These are phyloP conservation scores for Brevimyrus niger DNA, from an alignment of 2,113 vertebrate species.

Conservation along the genomic window DNA sequence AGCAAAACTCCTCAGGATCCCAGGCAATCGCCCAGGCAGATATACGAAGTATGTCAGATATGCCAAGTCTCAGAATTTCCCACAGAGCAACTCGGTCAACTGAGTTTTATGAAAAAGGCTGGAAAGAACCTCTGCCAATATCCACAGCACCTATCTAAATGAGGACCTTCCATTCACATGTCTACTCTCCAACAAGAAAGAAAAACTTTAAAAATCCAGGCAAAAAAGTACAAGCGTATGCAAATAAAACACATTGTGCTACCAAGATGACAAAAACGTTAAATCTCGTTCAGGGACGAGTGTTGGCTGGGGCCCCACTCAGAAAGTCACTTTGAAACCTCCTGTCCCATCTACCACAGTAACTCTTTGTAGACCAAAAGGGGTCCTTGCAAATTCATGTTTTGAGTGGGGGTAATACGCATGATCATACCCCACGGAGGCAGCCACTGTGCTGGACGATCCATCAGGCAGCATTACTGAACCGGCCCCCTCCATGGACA, in stretches of 20 bases:
- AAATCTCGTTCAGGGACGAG: not conserved
- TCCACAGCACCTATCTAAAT: too few species aligned
- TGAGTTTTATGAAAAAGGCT: too few species aligned
- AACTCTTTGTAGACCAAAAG: not conserved
- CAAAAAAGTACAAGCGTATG: not conserved
- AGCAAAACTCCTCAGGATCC: too few species aligned
- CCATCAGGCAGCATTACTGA: not conserved
- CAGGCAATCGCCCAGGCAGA: too few species aligned
- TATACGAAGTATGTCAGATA: too few species aligned
- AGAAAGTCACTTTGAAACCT: not conserved
- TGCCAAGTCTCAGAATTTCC: too few species aligned
- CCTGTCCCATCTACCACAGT: not conserved
- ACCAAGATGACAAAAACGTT: not conserved
- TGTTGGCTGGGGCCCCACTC: not conserved
- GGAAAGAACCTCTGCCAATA: too few species aligned
- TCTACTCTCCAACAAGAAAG: not conserved
- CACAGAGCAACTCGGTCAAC: too few species aligned
- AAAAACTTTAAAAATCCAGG: not conserved
- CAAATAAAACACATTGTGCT: not conserved
- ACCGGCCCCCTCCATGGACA: not conserved
- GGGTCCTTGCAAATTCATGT: not conserved
- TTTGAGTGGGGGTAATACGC: not conserved
- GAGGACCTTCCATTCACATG: too few species aligned
- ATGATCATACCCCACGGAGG: not conserved
- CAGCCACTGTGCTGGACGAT: not conserved